Percentiles rank a stretch among this genome's conserved stretches.
phyloP scores from a whole-genome alignment of 2,797 vertebrate genomes.

The Hippopotamyrus pictus region DNA sequence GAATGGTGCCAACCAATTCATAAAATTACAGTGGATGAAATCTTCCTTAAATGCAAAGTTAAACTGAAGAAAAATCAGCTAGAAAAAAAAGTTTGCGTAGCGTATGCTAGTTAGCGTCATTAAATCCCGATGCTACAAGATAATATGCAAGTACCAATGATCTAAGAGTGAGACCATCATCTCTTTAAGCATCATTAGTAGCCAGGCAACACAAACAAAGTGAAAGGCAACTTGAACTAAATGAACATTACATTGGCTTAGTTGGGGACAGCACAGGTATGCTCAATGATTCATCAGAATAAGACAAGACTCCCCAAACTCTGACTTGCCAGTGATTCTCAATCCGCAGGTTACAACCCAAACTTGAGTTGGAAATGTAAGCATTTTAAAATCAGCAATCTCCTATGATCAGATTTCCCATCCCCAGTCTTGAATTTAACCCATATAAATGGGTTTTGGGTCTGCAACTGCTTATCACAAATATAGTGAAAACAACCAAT shows the following conservation, averaged over 20 bases:
- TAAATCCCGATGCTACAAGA: background rate
- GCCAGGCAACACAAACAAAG: background rate
- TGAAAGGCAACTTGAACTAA: background rate
- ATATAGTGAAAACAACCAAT: background rate
- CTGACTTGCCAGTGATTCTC: background rate
- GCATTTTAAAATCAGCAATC: background rate
- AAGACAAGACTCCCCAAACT: background rate
- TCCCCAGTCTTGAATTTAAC: background rate
- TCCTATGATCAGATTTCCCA: background rate
- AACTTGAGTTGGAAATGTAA: background rate
- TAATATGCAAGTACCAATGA: background rate
- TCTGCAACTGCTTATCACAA: background rate
- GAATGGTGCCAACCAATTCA: background rate
- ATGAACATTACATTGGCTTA: background rate
- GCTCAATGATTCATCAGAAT: background rate
- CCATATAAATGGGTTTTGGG: background rate
- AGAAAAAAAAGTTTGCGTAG: background rate
- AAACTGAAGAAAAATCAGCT: background rate
- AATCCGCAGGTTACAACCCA: background rate
- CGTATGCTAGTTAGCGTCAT: background rate
- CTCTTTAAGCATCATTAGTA: background rate
- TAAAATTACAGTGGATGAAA: background rate
- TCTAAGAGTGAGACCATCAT: background rate
- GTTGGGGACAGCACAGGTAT: background rate
- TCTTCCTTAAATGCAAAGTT: background rate